phyloP scores from a whole-genome alignment of 2,888 invertebrate species.

The Dryadula phaetusa region DNA sequence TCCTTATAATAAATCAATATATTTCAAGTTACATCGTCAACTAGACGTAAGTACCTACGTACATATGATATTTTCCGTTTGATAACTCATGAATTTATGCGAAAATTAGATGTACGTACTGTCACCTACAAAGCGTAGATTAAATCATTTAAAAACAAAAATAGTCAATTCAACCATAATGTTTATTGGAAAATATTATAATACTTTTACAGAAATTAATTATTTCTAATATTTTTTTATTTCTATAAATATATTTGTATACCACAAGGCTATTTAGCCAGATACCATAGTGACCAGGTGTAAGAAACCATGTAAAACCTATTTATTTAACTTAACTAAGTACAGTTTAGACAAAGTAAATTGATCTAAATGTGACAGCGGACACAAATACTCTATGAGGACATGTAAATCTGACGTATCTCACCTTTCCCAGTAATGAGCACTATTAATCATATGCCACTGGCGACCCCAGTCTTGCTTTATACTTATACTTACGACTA shows the following conservation, averaged over 20 bases:
- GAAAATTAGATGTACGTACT: too few relatives aligned
- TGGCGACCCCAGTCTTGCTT: slow-evolving; percentile 50
- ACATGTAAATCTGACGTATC: slow-evolving; percentile 68
- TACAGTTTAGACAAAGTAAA: slow-evolving; percentile 37
- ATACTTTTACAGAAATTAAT: too few relatives aligned
- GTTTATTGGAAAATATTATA: too few relatives aligned
- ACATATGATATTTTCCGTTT: too few relatives aligned
- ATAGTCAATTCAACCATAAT: too few relatives aligned
- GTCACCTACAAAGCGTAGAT: too few relatives aligned
- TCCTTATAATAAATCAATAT: too few relatives aligned
- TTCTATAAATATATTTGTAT: neutral
- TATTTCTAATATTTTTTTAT: neutral
- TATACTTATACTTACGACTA: slow-evolving; percentile 54
- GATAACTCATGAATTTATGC: too few relatives aligned
- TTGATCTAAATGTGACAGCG: slow-evolving; percentile 44
- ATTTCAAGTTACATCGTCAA: too few relatives aligned
- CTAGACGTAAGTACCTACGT: too few relatives aligned
- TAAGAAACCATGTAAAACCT: neutral
- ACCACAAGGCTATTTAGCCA: neutral
- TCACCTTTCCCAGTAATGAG: slow-evolving; percentile 68
- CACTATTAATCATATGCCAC: slow-evolving; percentile 71
- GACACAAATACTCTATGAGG: slow-evolving; percentile 53
- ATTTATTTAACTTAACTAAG: slow-evolving; percentile 23
- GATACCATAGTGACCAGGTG: neutral
- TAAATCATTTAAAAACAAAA: too few relatives aligned